A percentile compares a stretch with the other conserved stretches of the same genome.
Evolutionary conservation across 2,113 vertebrate genomes (phyloP).

Genomic region (Sigmodon hispidus): DNA sequence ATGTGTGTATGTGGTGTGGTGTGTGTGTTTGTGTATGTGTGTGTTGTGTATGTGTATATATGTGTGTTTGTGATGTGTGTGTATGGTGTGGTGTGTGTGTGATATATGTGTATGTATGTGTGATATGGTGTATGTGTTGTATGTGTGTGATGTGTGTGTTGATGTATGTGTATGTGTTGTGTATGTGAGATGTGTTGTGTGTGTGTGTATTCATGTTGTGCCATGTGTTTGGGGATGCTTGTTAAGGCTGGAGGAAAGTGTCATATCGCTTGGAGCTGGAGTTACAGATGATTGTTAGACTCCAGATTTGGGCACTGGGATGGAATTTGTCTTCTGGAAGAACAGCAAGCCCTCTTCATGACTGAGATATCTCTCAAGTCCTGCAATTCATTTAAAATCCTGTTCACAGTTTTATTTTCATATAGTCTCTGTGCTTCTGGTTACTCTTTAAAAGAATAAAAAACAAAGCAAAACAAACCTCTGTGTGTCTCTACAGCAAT

Average conservation of each 20-base stretch:
- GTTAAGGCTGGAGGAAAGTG: too few species aligned
- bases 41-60: not conserved
- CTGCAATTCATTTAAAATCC: not conserved
- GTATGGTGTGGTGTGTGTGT: too few species aligned
- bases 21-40: not conserved
- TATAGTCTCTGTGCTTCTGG: not conserved
- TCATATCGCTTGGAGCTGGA: not conserved
- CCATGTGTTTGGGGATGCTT: not conserved
- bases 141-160: too few species aligned
- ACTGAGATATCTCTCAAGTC: not conserved
- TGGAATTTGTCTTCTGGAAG: not conserved
- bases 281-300: not conserved
- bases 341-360: not conserved
- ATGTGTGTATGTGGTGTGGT: not conserved
- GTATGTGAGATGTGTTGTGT: not conserved
- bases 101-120: too few species aligned
- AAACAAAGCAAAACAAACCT: not conserved
- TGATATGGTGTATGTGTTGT: too few species aligned
- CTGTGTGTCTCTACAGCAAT: not conserved
- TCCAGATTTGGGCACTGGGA: not conserved
- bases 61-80: not conserved
- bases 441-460: not conserved
- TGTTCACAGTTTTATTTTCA: not conserved
- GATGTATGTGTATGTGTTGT: not conserved
- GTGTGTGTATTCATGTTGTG: not conserved